Evolutionary conservation across 2,888 invertebrate species (phyloP), one percentile per base, ranked within the genome.

Genomic region (Aleiodes alternator): DNA sequence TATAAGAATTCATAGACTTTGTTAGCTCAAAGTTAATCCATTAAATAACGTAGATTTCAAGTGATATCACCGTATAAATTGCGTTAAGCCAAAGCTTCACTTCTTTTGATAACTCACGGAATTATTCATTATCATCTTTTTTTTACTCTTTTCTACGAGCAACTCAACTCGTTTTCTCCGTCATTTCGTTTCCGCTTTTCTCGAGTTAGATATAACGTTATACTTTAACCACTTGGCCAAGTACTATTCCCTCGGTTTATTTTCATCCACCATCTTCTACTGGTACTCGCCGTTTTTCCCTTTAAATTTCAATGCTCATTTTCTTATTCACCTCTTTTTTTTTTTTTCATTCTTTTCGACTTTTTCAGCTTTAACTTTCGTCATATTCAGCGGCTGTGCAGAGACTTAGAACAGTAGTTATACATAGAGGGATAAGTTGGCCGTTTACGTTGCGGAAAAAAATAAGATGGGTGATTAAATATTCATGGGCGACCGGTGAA

Each of bases 71-170:
- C 80, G 84, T 79, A 82, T 79, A 77, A 78, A 83, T 81, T 82
- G 80, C 82, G 64, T 43, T 43, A 43, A 43, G 43, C 43, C 43
- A 43, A 9, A 43, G 43, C 43, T 43, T 9, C 43, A 43, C 43
- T 43, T 43, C 43, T 43, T 43, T 43, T 80, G 43, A 70, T 73
- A 55, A 69, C 83, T 80, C 81, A 7, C 79, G 81, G 83, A 87
- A 87, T 87, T 87, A 87, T 88, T 87, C 86, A 87, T 87, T 86
- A 85, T 84, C 81, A 81, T 74, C 64, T 51, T 68, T 57, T 43
- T 34, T 34, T n/a, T n/a, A n/a, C n/a, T 23, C 34, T 34, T 34
- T 43, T 7, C 43, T 43, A 59, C 55, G 69, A 69, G 59, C 70
- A 70, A 70, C 68, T 71, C 71, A 64, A 51, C 59, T 48, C 70